Evolutionary conservation across 1,140 invertebrate genomes (phyloP).

Genomic region (Homalodisca vitripennis): DNA sequence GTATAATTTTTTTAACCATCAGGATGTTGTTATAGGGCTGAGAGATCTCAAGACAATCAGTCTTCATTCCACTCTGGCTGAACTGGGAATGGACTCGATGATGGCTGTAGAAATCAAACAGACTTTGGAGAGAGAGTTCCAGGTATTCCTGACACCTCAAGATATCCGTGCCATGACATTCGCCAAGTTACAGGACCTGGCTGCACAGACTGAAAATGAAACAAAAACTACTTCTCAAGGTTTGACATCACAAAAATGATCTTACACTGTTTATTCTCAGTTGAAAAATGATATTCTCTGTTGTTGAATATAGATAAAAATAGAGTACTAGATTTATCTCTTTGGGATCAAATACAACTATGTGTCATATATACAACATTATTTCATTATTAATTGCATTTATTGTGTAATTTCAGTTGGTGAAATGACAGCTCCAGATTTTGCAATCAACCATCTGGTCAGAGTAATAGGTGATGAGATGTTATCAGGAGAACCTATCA

Average conservation of each 20-base stretch:
- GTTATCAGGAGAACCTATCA: conserved; percentile 47
- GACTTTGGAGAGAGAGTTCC: conserved; percentile 78
- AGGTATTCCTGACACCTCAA: conserved; percentile 72
- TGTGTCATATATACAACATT: too few relatives aligned
- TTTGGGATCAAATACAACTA: too few relatives aligned
- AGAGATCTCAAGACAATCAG: conserved; percentile 58
- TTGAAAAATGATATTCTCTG: too few relatives aligned
- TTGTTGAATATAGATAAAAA: too few relatives aligned
- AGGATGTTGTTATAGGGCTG: conserved; percentile 43
- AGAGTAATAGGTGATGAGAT: conserved; percentile 58
- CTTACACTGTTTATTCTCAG: too few relatives aligned
- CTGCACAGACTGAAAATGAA: conserved; percentile 38
- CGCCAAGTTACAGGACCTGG: conserved; percentile 53
- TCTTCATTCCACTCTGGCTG: conserved; percentile 67
- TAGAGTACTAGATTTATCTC: too few relatives aligned
- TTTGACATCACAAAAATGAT: too few relatives aligned
- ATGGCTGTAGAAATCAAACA: conserved; percentile 86
- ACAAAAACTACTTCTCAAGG: too few relatives aligned
- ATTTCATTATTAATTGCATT: too few relatives aligned
- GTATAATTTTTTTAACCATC: conserved; percentile 39
- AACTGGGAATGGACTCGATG: conserved; percentile 80
- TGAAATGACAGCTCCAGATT: not conserved
- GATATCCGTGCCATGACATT: conserved; percentile 67
- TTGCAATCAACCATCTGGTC: conserved; percentile 53
- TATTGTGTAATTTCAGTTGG: not conserved